phyloP scores from a whole-genome alignment of 2,888 invertebrate genomes.

The Cremastinae sp. region DNA sequence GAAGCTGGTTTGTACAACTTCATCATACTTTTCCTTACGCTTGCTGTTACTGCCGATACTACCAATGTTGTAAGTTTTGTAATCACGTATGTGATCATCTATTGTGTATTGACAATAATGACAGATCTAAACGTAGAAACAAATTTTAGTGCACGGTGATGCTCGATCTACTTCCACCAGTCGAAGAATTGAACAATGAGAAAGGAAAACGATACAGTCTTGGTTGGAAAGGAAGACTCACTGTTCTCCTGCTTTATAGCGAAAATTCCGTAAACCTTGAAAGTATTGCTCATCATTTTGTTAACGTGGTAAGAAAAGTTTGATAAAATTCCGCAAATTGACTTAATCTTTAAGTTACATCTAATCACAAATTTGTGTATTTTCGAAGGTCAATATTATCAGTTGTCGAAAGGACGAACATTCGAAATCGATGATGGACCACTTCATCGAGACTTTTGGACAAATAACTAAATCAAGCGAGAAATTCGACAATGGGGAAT shows the following conservation, averaged over 20 bases:
- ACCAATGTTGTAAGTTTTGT: constrained; percentile 77
- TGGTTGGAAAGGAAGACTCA: constrained; percentile 75
- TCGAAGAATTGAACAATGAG: constrained; percentile 66
- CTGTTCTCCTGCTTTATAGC: constrained; percentile 72
- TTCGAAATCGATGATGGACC: constrained; percentile 73
- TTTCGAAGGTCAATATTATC: constrained; percentile 71
- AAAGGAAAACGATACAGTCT: constrained; percentile 67
- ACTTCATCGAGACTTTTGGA: constrained; percentile 73
- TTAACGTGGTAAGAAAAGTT: constrained; percentile 69
- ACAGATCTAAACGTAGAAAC: background rate
- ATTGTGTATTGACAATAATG: background rate
- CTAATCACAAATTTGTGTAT: no score
- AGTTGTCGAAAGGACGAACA: constrained; percentile 74
- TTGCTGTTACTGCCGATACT: constrained; percentile 79
- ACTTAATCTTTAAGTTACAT: no score
- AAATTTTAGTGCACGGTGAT: constrained; percentile 72
- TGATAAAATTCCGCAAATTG: no score
- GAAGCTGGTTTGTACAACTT: constrained; percentile 83
- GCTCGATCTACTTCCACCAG: constrained; percentile 72
- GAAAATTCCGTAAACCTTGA: constrained; percentile 67
- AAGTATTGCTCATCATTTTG: constrained; percentile 65
- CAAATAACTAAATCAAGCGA: constrained; percentile 68
- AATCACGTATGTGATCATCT: constrained; percentile 4
- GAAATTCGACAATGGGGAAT: constrained; percentile 69
- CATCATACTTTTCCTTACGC: constrained; percentile 80